Percentiles rank a stretch among this genome's conserved stretches.
Conservation (phyloP, 2,797 vertebrate species). For the Catharus ustulatus region DNA sequence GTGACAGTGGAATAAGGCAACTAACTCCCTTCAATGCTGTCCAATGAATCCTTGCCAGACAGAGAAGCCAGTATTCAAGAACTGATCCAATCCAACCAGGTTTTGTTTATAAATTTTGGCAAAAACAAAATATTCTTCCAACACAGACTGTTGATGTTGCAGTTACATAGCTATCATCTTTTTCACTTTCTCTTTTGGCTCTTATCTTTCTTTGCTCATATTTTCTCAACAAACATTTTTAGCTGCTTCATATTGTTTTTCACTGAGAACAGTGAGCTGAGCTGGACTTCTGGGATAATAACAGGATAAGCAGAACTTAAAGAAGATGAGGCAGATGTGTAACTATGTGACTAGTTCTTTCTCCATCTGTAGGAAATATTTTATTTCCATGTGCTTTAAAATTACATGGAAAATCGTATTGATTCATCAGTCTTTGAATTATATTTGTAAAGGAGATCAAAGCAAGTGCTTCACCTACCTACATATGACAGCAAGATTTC, state of each 20-base stretch:
- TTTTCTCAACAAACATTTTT: neutral
- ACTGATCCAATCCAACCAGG: neutral
- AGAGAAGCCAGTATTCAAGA: neutral
- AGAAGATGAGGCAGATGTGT: neutral
- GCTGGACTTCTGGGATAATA: neutral
- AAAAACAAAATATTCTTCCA: neutral
- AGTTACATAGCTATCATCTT: neutral
- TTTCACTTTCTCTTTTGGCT: neutral
- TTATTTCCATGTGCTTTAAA: neutral
- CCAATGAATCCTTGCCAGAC: neutral
- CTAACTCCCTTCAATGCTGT: neutral
- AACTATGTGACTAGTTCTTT: neutral
- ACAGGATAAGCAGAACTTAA: neutral
- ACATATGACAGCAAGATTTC: slow-evolving; percentile 1
- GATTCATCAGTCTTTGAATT: neutral
- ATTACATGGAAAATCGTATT: neutral
- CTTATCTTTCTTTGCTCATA: neutral
- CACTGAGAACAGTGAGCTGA: neutral
- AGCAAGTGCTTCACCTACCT: neutral
- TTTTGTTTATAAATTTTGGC: neutral
- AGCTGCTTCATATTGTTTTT: neutral
- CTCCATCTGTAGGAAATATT: neutral
- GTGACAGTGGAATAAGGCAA: neutral
- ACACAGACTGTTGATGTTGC: neutral
- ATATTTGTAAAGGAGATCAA: neutral